Base-by-base conservation (phyloP, 1,140 invertebrate species). In the Zaprionus africanus region DNA sequence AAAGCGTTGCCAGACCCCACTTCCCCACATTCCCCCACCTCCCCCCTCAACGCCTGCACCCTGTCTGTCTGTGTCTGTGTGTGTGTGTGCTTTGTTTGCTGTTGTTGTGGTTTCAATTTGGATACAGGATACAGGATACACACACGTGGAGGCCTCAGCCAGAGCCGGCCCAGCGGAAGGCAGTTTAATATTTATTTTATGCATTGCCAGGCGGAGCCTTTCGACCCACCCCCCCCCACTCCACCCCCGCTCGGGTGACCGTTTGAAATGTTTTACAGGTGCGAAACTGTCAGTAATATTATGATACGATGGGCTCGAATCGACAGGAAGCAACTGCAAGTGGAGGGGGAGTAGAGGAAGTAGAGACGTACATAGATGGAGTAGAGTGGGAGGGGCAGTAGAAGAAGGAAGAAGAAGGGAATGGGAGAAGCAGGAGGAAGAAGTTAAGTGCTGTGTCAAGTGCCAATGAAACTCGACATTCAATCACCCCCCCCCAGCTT, bases 81-180 rank as follows among this genome's bases (percentile, higher is more conserved):
- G 13, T 38, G 36, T 36, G 12, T 38, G 36, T 56, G 53, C 26
- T 70, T 83, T 84, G 81, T 83, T 82, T 82, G 82, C 72, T 81
- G 83, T 88, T 87, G 84, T 88, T 88, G 83, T 87, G 83, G 83
- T 88, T 87, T 86, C 85, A 87, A 88, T 87, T 87, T 87, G 83
- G 75, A 77, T 88, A 87, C 75, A 84, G 56, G 64, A 75, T 70
- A 76, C 49, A 74, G 41, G 61, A 73, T 26, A 73, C 65, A 73
- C 57, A 54, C 46, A 63, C 54, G 38, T 34, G 13, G 43, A 67
- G 43, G 62, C 34, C 56, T 31, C 65, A 28, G 73, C 65, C 65
- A 62, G n/a, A 59, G 60, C 49, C 53, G 51, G 26, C 43, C 31
- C 49, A 76, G 76, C 77, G 80, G 80, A 86, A 86, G 83, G 84